Base-by-base conservation (phyloP, 2,113 vertebrate genomes). In the Hippocampus abdominalis region DNA sequence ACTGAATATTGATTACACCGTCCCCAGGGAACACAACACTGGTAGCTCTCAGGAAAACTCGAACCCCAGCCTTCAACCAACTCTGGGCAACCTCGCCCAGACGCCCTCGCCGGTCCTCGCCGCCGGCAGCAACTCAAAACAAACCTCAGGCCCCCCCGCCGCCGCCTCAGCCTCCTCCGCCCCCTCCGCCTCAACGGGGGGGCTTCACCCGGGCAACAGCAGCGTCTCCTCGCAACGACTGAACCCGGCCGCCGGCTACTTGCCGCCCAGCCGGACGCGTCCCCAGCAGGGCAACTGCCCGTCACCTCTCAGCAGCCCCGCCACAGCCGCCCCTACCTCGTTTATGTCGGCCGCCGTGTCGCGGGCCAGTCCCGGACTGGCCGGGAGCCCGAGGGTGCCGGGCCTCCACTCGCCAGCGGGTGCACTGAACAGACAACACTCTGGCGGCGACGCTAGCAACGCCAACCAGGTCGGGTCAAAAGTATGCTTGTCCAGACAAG, bases 11-110 rank as follows among this genome's bases (percentile, higher is more conserved):
- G 10, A 12, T 1, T 44, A 3, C 3, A 48, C 39, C 36, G 62
- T 79, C 25, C 61, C 59, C 77, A 98, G 96, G 94, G 96, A 98
- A 93, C 95, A 96, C 82, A 94, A 93, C 93, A 94, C 94, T 90
- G 93, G 95, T 89, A 95, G 93, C 88, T 93, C 95, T 92, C 96
- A 95, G 94, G 96, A 98, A 91, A 95, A 95, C 92, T 92, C 94
- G 92, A 94, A 93, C 89, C 88, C 94, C 66, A 88, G 93, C 73
- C 92, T 95, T 92, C 85, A 94, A 84, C 87, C 91, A 23, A 88
- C 93, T 71, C 92, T 92, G 23, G 90, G 93, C 86, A 94, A 92
- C 77, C 91, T 93, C 65, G 90, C 92, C 76, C 93, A 93, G 0
- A 92, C 91, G 36, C 91, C 82, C 81, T 92, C 94, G 71, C 94